Evolutionary conservation across 2,113 vertebrate genomes (phyloP).

Genomic region (Notarius quadriscutis): DNA sequence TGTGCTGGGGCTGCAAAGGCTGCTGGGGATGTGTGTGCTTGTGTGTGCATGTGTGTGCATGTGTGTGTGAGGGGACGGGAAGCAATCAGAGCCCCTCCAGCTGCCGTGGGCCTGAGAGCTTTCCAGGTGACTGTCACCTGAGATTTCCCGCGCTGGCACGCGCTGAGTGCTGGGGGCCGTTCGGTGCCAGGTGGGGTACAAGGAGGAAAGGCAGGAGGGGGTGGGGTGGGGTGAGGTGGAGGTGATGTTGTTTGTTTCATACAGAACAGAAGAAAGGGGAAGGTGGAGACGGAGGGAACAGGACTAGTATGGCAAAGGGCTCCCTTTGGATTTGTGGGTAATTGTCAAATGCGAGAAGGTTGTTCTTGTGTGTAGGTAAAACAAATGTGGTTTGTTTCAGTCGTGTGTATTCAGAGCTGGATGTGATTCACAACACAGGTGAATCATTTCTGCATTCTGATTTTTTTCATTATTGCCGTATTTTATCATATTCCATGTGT

Average conservation of each 20-base stretch:
- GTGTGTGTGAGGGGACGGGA: slow-evolving; percentile 65
- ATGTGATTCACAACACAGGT: not conserved
- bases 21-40: slow-evolving; percentile 49
- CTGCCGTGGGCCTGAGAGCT: slow-evolving; percentile 77
- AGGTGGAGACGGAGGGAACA: slow-evolving; percentile 27
- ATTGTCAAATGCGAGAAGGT: not conserved
- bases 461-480: not conserved
- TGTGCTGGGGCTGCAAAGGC: slow-evolving; percentile 69
- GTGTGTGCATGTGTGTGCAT: slow-evolving; percentile 68
- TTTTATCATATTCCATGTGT: not conserved
- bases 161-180: slow-evolving; percentile 71
- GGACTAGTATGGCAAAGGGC: slow-evolving; percentile 13
- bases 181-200: slow-evolving; percentile 81
- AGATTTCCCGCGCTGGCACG: slow-evolving; percentile 82
- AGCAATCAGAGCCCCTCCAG: slow-evolving; percentile 81
- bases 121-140: slow-evolving; percentile 88
- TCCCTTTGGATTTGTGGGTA: slow-evolving; percentile 38
- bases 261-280: slow-evolving; percentile 14
- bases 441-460: not conserved
- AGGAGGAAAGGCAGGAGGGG: slow-evolving; percentile 32
- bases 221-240: not conserved
- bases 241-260: slow-evolving; percentile 35
- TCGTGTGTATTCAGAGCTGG: not conserved
- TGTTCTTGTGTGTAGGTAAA: not conserved
- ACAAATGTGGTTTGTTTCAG: not conserved